Base-by-base conservation (phyloP, 2,113 vertebrate species). In the Dicaeum eximium region DNA sequence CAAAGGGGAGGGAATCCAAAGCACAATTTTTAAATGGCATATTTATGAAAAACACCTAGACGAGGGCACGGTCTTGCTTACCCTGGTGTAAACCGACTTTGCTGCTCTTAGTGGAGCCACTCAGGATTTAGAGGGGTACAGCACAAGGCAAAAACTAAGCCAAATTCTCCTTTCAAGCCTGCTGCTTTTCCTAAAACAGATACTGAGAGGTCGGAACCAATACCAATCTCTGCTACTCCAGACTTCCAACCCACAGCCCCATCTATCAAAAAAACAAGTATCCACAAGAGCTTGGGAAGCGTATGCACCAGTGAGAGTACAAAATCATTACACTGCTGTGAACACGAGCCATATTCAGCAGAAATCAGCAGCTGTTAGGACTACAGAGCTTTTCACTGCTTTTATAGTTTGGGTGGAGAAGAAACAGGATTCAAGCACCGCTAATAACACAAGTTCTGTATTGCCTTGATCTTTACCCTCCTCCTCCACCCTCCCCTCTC, bases 401-500 rank as follows among this genome's bases (percentile, higher is more conserved):
- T 86, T 95, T 95, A 88, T 33, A 96, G 94, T 93, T 96, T 51
- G 92, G 89, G 90, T 86, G 96, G 88, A 95, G 91, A 92, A 80
- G 71, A 72, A 95, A 95, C 75, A 93, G 91, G 73, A 97, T 97
- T 96, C 92, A 84, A 96, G 87, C 77, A 35, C 53, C 57, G 92
- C 83, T 95, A 95, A n/a, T 66, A 93, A 93, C 94, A 40, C 72
- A 93, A 97, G 92, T 96, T 94, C 60, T 96, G 60, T 91, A 97
- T n/a, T 87, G 88, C 94, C 97, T 97, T 95, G 94, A 97, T 97
- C 92, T 86, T 51, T 90, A 72, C 50, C 93, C 92, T 91, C 9
- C 6, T 19, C 38, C n/a, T 20, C 16, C 45, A 79, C 45, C 16
- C 21, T 27, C 30, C 6, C 3, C 9, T 71, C 42, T 38, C 33